These are phyloP conservation scores for Pogonognathellus flavescens DNA, from an alignment of 1,140 invertebrate genomes.

Conservation along the genomic window DNA sequence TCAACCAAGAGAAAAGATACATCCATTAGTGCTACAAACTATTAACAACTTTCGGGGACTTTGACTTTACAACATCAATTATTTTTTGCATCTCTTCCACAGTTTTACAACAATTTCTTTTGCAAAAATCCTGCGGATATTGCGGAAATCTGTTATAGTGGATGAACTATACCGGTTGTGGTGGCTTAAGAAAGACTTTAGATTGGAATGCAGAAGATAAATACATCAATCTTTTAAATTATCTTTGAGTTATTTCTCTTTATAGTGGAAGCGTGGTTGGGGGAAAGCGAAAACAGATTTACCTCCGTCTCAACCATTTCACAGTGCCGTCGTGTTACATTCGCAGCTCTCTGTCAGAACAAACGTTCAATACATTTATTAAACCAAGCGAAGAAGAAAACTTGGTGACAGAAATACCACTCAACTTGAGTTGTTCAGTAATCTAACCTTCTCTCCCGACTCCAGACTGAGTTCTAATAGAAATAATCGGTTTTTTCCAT, in stretches of 20 bases:
- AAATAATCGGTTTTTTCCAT: slow-evolving; percentile 34
- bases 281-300: neutral
- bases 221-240: too few relatives aligned
- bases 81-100: too few relatives aligned
- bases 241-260: neutral
- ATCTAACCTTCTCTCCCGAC: neutral
- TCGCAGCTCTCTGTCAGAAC: neutral
- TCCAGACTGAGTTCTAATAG: neutral
- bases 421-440: neutral
- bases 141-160: too few relatives aligned
- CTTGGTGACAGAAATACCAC: slow-evolving; percentile 7
- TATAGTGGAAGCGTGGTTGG: neutral
- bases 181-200: too few relatives aligned
- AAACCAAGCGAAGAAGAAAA: neutral
- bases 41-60: too few relatives aligned
- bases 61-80: too few relatives aligned
- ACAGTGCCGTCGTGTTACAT: neutral
- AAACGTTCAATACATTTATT: neutral
- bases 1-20: too few relatives aligned
- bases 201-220: too few relatives aligned
- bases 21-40: too few relatives aligned
- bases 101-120: too few relatives aligned
- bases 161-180: too few relatives aligned
- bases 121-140: too few relatives aligned
- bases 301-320: neutral